Conservation (phyloP, 2,797 vertebrate species). For the Chelmon rostratus region DNA sequence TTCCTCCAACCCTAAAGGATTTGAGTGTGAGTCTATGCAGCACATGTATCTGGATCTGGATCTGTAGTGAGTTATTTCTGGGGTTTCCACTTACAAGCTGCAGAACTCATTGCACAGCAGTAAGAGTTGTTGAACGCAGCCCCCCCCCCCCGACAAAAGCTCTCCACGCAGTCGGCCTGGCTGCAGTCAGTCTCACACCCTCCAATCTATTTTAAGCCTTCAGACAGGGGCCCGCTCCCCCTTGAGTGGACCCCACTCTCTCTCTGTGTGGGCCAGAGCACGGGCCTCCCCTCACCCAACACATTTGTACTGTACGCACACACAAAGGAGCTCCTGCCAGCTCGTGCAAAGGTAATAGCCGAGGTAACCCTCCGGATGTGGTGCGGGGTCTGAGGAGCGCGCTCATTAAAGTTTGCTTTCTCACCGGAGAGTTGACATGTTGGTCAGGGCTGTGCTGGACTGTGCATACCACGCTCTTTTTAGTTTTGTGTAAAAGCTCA, state of each 20-base stretch:
- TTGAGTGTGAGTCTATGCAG: background rate
- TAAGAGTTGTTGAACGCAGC: constrained; percentile 53
- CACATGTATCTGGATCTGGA: constrained; percentile 34
- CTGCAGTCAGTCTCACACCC: constrained; percentile 72
- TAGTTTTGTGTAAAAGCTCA: background rate
- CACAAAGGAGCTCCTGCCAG: constrained; percentile 63
- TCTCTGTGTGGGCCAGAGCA: constrained; percentile 69
- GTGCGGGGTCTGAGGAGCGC: constrained; percentile 30
- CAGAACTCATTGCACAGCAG: constrained; percentile 59
- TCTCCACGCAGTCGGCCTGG: constrained; percentile 60
- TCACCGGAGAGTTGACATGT: constrained; percentile 37
- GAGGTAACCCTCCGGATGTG: constrained; percentile 60
- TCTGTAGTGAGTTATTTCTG: constrained; percentile 68
- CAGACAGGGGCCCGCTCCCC: constrained; percentile 64
- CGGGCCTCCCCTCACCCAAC: constrained; percentile 56
- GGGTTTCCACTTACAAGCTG: constrained; percentile 48
- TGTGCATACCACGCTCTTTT: background rate
- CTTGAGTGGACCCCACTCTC: constrained; percentile 65
- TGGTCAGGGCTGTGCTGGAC: constrained; percentile 39
- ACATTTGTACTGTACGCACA: constrained; percentile 35
- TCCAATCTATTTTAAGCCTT: constrained; percentile 79
- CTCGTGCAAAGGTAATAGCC: constrained; percentile 69
- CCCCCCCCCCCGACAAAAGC: constrained; percentile 51
- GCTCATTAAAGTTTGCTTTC: constrained; percentile 60
- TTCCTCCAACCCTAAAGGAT: background rate